A percentile compares a stretch with the other conserved stretches of the same genome.
Conservation (phyloP, 2,888 invertebrate species). For the Ametastegia equiseti region DNA sequence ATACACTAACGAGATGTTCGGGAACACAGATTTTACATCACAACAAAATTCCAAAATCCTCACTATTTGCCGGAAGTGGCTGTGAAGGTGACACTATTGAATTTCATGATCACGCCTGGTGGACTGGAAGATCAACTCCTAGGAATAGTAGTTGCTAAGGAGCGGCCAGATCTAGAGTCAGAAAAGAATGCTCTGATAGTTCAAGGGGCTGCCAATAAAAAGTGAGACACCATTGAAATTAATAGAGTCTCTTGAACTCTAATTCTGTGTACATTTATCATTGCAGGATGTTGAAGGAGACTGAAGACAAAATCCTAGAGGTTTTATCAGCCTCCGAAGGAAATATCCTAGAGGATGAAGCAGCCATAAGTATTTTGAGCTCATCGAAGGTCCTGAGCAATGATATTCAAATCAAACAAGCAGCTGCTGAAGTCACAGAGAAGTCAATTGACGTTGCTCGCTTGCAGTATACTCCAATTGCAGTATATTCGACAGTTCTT, state of each 20-base stretch:
- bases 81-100: slow-evolving; percentile 92
- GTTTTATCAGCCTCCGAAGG: slow-evolving; percentile 85
- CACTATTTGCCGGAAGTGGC: slow-evolving; percentile 96
- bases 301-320: slow-evolving; percentile 93
- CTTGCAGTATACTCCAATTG: slow-evolving; percentile 92
- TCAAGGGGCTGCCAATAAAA: slow-evolving; percentile 91
- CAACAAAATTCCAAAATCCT: slow-evolving; percentile 94
- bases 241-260: neutral
- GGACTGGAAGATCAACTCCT: slow-evolving; percentile 94
- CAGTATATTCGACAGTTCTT: slow-evolving; percentile 91
- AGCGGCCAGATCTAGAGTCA: slow-evolving; percentile 93
- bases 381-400: slow-evolving; percentile 93
- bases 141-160: slow-evolving; percentile 93
- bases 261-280: neutral
- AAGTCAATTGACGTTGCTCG: slow-evolving; percentile 92
- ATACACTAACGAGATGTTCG: neutral
- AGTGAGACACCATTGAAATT: slow-evolving; percentile 64
- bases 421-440: slow-evolving; percentile 92
- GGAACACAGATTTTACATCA: slow-evolving; percentile 88
- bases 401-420: slow-evolving; percentile 94
- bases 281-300: slow-evolving; percentile 86
- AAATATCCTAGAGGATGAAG: slow-evolving; percentile 94
- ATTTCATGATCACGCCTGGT: slow-evolving; percentile 94
- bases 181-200: slow-evolving; percentile 93
- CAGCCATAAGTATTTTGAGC: slow-evolving; percentile 90